Evolutionary conservation across 2,113 vertebrate species (phyloP).

Genomic region (Callipepla californica): DNA sequence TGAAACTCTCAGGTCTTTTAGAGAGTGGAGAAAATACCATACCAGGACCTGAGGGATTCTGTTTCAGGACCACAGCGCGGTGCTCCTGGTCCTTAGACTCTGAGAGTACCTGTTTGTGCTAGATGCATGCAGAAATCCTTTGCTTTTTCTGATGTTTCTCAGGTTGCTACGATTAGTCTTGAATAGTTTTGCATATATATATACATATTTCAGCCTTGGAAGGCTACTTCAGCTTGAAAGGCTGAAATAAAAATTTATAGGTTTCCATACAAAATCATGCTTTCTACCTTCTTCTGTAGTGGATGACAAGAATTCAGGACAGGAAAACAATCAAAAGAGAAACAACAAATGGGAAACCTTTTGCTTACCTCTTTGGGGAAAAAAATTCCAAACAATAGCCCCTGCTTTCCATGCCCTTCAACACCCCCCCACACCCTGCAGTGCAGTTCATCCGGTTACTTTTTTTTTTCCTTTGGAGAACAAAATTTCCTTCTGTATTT

Average conservation of each 20-base stretch:
- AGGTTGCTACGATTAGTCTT: background rate
- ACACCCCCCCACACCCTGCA: background rate
- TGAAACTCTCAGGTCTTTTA: background rate
- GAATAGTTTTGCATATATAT: background rate
- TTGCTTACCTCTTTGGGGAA: constrained; percentile 11
- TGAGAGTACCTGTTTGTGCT: background rate
- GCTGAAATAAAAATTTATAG: background rate
- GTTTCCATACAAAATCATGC: background rate
- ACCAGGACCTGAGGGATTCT: background rate
- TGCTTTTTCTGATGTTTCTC: background rate
- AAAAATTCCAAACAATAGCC: background rate
- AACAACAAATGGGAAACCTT: background rate
- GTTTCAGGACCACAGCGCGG: background rate
- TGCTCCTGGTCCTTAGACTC: background rate
- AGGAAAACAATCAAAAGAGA: background rate
- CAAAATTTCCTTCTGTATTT: background rate
- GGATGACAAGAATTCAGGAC: background rate
- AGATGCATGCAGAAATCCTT: background rate
- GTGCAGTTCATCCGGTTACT: background rate
- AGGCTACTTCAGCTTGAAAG: background rate
- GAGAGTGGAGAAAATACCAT: background rate
- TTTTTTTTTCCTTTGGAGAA: background rate
- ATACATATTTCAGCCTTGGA: background rate
- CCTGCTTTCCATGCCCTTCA: background rate
- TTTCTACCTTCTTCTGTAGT: background rate